Evolutionary conservation across 1,140 invertebrate genomes (phyloP).

Genomic region (Chironomus striatipennis): DNA sequence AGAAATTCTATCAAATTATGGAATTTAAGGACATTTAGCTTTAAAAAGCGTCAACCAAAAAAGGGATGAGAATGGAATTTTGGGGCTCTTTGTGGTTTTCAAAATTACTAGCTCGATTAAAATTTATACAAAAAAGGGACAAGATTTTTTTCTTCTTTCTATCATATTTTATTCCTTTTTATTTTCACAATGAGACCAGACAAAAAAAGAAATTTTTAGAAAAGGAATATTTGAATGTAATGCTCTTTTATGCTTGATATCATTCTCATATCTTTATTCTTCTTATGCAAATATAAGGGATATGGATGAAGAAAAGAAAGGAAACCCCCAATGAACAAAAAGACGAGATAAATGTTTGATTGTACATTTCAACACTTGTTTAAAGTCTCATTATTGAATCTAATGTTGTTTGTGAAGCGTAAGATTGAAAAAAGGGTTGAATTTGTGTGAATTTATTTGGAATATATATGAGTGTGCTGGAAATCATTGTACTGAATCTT

Average conservation of each 20-base stretch:
- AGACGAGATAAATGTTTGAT: neutral
- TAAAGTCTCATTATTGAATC: neutral
- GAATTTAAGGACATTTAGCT: neutral
- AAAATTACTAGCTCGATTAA: constrained; percentile 2
- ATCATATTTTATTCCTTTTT: too few species aligned
- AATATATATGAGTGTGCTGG: neutral
- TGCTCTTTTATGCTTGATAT: too few species aligned
- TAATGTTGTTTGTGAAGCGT: too few species aligned
- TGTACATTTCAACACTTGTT: constrained; percentile 13
- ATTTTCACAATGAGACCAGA: too few species aligned
- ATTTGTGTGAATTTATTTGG: too few species aligned
- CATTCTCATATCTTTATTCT: too few species aligned
- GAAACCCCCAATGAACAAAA: neutral
- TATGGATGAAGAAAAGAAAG: neutral
- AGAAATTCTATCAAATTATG: neutral
- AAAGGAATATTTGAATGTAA: too few species aligned
- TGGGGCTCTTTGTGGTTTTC: neutral
- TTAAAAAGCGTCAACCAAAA: neutral
- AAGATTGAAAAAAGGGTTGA: too few species aligned
- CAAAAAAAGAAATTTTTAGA: too few species aligned
- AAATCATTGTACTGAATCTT: too few species aligned
- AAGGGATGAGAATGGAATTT: neutral
- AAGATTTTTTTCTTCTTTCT: neutral
- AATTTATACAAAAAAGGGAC: neutral
- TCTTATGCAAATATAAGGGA: too few species aligned